phyloP scores from a whole-genome alignment of 1,140 invertebrate species.

The Eueides isabella region DNA sequence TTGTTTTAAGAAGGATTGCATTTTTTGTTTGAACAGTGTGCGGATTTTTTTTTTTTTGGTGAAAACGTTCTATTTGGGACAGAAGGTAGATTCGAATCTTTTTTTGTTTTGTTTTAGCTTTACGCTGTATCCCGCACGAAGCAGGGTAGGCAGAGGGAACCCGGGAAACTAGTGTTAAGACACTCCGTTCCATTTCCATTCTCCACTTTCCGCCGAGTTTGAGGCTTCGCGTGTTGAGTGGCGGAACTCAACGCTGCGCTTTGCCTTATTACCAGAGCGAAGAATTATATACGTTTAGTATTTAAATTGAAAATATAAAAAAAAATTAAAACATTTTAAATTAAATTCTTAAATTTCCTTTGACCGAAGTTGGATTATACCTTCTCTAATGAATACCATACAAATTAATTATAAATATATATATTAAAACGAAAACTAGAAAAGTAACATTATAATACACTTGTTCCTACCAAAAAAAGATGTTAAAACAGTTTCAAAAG shows the following conservation, averaged over 20 bases:
- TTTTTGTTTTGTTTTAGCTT: background rate
- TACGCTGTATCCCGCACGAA: no score
- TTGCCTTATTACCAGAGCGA: no score
- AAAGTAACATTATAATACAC: conserved; percentile 22
- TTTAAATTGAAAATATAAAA: no score
- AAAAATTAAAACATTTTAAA: background rate
- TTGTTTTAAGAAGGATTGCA: conserved; percentile 17
- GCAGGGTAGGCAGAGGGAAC: background rate
- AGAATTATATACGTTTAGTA: no score
- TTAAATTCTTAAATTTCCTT: background rate
- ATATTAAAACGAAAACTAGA: background rate
- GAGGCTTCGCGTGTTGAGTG: no score
- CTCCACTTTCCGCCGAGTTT: no score
- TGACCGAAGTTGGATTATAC: background rate
- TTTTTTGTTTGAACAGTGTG: background rate
- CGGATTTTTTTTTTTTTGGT: no score
- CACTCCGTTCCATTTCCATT: no score
- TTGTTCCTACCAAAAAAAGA: conserved; percentile 11
- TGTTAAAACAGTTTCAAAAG: conserved; percentile 13
- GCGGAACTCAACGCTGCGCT: no score
- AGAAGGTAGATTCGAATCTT: background rate
- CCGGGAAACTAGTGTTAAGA: background rate
- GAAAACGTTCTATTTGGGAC: background rate
- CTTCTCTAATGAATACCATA: background rate
- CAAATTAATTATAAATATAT: background rate